Conservation (phyloP, 2,888 invertebrate species). For the Congeria kusceri region DNA sequence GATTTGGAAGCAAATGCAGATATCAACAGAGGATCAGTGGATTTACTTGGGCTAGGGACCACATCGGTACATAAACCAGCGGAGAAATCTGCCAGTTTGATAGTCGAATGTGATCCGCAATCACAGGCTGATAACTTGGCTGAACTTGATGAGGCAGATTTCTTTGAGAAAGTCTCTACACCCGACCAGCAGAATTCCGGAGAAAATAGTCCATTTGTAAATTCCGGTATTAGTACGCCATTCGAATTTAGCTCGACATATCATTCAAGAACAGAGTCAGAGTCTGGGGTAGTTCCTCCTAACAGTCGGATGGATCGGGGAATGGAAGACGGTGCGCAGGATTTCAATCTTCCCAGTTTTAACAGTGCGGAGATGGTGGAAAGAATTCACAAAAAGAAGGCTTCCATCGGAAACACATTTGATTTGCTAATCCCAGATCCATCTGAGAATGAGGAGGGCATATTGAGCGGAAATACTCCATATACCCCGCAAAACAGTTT, state of each 20-base stretch:
- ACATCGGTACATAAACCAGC: constrained; percentile 25
- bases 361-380: constrained; percentile 86
- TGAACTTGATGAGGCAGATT: constrained; percentile 68
- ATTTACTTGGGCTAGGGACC: not conserved
- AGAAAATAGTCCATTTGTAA: constrained; percentile 33
- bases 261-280: constrained; percentile 32
- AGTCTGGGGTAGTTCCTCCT: constrained; percentile 80
- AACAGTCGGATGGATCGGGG: constrained; percentile 81
- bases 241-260: constrained; percentile 14
- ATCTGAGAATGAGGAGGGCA: constrained; percentile 11
- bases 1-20: not conserved
- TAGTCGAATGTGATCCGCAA: constrained; percentile 50
- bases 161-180: constrained; percentile 62
- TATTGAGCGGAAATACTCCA: constrained; percentile 51
- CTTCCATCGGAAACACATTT: constrained; percentile 71
- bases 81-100: constrained; percentile 55
- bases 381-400: constrained; percentile 85
- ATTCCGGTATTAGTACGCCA: constrained; percentile 40
- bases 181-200: constrained; percentile 58
- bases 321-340: constrained; percentile 29
- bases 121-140: constrained; percentile 53
- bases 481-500: constrained; percentile 78
- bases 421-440: constrained; percentile 9
- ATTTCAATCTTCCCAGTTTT: constrained; percentile 84
- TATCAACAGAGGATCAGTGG: not conserved